phyloP scores from a whole-genome alignment of 2,888 invertebrate genomes.

The Limnephilus rhombicus region DNA sequence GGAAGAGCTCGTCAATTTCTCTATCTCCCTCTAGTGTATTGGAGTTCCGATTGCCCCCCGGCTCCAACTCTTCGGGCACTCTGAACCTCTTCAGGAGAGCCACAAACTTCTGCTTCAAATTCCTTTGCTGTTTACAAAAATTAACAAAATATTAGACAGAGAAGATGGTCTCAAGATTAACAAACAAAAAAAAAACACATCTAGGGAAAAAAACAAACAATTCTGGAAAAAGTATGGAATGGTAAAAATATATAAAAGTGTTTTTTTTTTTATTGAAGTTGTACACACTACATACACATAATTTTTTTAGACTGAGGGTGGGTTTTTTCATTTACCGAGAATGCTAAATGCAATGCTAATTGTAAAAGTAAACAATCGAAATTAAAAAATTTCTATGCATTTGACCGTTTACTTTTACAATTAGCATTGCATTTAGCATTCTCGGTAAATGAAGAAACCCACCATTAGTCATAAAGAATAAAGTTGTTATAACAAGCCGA shows the following conservation, averaged over 20 bases:
- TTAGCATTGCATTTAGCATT: too few relatives aligned
- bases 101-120: conserved; percentile 98
- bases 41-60: conserved; percentile 80
- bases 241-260: not conserved
- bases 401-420: too few relatives aligned
- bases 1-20: conserved; percentile 94
- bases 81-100: conserved; percentile 95
- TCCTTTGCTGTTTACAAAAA: conserved; percentile 84
- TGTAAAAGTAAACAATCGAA: too few relatives aligned
- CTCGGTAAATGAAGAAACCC: too few relatives aligned
- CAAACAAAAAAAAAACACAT: not conserved
- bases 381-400: too few relatives aligned
- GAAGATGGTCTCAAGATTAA: not conserved
- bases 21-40: conserved; percentile 85
- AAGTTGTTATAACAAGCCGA: not conserved
- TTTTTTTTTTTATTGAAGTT: not conserved
- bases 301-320: not conserved
- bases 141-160: conserved; percentile 9
- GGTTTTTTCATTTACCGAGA: too few relatives aligned
- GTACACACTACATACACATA: not conserved
- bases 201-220: not conserved
- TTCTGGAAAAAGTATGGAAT: not conserved
- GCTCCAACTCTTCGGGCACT: conserved; percentile 92
- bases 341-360: too few relatives aligned
- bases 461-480: not conserved